These are phyloP conservation scores for Oceanites oceanicus DNA, from an alignment of 2,113 vertebrate species.

Conservation along the genomic window DNA sequence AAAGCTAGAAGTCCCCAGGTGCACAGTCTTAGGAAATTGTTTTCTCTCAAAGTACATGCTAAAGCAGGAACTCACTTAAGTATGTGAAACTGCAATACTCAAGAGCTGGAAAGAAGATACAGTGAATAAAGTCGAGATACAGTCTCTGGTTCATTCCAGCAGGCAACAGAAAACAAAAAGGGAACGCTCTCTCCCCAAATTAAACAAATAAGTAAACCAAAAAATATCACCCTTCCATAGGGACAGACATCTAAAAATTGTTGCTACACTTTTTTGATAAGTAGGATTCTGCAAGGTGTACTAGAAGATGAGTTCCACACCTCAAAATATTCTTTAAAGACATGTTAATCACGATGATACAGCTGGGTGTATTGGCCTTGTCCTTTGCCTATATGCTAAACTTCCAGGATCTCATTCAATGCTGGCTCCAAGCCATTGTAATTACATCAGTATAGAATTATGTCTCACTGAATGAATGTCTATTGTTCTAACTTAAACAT, in stretches of 20 bases:
- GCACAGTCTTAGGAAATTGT: neutral
- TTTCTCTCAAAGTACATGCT: neutral
- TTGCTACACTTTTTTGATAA: neutral
- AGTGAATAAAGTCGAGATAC: neutral
- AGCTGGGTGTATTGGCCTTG: neutral
- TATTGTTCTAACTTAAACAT: constrained; percentile 10
- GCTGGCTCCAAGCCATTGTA: neutral
- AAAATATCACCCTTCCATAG: neutral
- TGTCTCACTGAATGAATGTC: neutral
- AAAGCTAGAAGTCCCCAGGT: neutral
- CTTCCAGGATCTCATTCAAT: neutral
- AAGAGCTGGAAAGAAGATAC: neutral
- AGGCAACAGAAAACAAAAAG: neutral
- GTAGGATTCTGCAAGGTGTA: neutral
- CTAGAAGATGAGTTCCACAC: neutral
- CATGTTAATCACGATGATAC: neutral
- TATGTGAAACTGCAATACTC: neutral
- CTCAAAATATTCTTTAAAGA: neutral
- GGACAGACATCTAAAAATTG: neutral
- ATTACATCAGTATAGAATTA: neutral
- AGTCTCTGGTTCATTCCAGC: neutral
- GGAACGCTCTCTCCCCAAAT: neutral
- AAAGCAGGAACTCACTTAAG: neutral
- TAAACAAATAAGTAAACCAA: neutral
- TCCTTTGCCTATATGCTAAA: neutral